Evolutionary conservation across 2,888 invertebrate species (phyloP).

Genomic region (Scaptomyza flava): DNA sequence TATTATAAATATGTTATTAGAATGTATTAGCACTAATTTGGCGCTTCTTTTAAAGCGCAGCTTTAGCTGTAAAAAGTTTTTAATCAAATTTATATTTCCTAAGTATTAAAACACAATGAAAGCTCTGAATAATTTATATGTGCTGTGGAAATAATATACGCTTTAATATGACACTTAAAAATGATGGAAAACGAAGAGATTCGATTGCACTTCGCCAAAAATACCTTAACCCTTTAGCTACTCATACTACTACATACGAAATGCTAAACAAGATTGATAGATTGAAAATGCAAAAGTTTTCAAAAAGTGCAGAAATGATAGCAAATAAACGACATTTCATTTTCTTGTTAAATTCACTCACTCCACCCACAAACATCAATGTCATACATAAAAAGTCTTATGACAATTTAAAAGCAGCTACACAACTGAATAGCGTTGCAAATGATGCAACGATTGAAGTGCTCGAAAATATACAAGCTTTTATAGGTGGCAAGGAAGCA

Average conservation of each 20-base stretch:
- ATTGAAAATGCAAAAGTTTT: no score
- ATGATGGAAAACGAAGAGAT: no score
- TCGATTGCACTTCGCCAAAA: no score
- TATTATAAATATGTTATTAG: slow-evolving; percentile 11
- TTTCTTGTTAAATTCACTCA: not conserved
- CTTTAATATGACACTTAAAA: not conserved
- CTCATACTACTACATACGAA: not conserved
- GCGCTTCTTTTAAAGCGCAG: not conserved
- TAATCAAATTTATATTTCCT: not conserved
- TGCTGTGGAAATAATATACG: not conserved
- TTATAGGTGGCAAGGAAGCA: not conserved
- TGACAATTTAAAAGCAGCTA: slow-evolving; percentile 39
- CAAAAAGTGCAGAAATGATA: no score
- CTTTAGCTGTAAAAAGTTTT: slow-evolving; percentile 5
- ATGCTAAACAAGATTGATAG: no score
- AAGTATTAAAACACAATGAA: slow-evolving; percentile 24
- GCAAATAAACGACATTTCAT: no score
- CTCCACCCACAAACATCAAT: not conserved
- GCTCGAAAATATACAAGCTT: slow-evolving; percentile 33
- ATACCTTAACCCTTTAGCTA: not conserved
- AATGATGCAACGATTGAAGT: slow-evolving; percentile 42
- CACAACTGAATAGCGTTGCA: slow-evolving; percentile 29
- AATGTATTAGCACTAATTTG: slow-evolving; percentile 32
- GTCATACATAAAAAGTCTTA: slow-evolving; percentile 16
- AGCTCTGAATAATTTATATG: slow-evolving; percentile 43